Evolutionary conservation across 2,888 invertebrate genomes (phyloP), one percentile per base, ranked within the genome.

Genomic region (Tanaodytes sp.): DNA sequence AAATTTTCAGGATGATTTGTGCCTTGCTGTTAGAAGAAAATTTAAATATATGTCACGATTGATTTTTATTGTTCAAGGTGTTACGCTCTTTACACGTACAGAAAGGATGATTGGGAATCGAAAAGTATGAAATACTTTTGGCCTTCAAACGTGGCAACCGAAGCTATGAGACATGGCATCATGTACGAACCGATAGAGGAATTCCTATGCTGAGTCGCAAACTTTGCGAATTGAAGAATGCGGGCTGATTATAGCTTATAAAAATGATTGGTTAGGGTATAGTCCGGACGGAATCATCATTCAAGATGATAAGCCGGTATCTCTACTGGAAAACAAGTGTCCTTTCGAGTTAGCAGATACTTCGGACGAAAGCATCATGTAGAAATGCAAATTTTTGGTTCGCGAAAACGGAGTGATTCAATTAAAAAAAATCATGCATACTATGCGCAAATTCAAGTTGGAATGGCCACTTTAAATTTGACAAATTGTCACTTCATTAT

Each of bases 91-190:
- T 67, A 14, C 39, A 63, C 68, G 1, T 68, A 63, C 15, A 12
- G 6, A 1, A 62, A 58, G 23, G 63, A 58, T 8, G 40, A 69
- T 9, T 69, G 63, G 63, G 30, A 46, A 18, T 1, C 2, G 14
- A 63, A 69, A 49, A 20, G 15, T 2, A 1, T n/a, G 6, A 63
- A 52, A 23, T 69, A 69, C 14, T 69, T 69, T 18, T 67, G 61
- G 39, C 20, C 68, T 0, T n/a, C n/a, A n/a, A n/a, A n/a, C n/a
- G n/a, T n/a, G n/a, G n/a, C 40, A 1, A 39, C 18, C 6, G 27
- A 40, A 18, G 20, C 23, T n/a, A 31, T 31, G 0, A 33, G 19
- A 39, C 62, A 52, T 39, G 62, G 52, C 1, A 39, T 51, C n/a
- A 52, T 18, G 20, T 52, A 16, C 31, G 52, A 62, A 52, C 20